Percentiles rank a stretch among this genome's conserved stretches.
phyloP scores from a whole-genome alignment of 1,140 invertebrate genomes.

The Lamellibrachia luymesi region DNA sequence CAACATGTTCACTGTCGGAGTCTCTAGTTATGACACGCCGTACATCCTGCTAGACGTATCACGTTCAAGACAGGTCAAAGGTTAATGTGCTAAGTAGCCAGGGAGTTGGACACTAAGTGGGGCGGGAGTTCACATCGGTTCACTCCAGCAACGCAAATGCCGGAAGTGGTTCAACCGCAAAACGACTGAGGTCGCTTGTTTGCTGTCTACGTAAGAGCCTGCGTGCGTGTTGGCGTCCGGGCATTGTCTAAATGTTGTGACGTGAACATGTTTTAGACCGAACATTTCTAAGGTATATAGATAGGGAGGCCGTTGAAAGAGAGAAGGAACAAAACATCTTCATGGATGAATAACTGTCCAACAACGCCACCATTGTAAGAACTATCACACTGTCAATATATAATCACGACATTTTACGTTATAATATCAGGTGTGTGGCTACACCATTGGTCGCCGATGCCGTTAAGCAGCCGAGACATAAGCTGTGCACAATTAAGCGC shows the following conservation, averaged over 20 bases:
- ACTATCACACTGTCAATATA: no score
- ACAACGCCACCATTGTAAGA: no score
- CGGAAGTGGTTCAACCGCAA: background rate
- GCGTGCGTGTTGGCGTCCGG: background rate
- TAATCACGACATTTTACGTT: no score
- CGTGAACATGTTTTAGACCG: background rate
- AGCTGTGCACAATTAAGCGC: no score
- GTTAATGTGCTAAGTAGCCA: background rate
- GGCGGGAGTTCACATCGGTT: background rate
- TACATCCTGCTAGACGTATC: background rate
- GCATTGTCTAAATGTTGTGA: background rate
- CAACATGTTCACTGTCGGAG: background rate
- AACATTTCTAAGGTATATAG: no score
- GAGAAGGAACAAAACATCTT: no score
- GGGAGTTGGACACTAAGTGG: background rate
- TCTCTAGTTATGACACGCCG: background rate
- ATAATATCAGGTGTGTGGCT: no score
- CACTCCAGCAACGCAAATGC: background rate
- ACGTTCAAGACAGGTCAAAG: background rate
- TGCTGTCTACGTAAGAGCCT: no score
- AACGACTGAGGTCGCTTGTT: background rate
- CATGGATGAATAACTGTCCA: no score
- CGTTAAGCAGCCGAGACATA: no score
- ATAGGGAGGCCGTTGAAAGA: no score
- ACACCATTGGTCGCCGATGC: no score